Evolutionary conservation across 2,888 invertebrate genomes (phyloP), one percentile per base, ranked within the genome.

Genomic region (Lasioglossum vierecki): DNA sequence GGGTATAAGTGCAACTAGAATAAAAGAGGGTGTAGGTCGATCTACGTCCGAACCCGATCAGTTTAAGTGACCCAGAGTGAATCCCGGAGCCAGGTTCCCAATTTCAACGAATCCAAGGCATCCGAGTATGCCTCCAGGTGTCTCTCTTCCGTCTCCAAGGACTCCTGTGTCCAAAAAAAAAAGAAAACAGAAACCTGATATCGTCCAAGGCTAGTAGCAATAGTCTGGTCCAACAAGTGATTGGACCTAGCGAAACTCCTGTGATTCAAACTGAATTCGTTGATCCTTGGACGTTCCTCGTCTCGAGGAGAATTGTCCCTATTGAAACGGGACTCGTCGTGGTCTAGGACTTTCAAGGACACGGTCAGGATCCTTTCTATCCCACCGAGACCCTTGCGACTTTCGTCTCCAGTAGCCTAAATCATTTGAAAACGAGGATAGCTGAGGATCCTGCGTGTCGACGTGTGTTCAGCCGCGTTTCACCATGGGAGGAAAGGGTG

Each of bases 181-280:
- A 46, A 46, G n/a, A 53, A 15, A 41, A 4, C 30, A 11, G 35
- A 63, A 82, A 39, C 39, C 39, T 30, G n/a, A 26, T 39, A 74
- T 82, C 73, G 73, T 68, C 73, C 73, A 68, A 74, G 66, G 76
- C 68, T 82, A 60, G 73, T 82, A 82, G 73, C 82, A 63, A 78
- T 82, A 83, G 74, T 68, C 49, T 60, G 68, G 74, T 76, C 77
- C 85, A 11, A 66, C 30, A 30, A 71, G 22, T 53, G 60, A 39
- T 71, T 75, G 74, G 83, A 77, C 4, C 76, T 49, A 80, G 60
- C 44, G n/a, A 73, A 46, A 76, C 49, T 75, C 44, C 66, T 73
- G 85, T 79, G 76, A 85, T 85, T 83, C 75, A 78, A 84, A 80
- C 74, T 63, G 73, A 86, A 85, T 79, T 74, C 63, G 46, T 80